These are phyloP conservation scores for Hypomecis punctinalis DNA, from an alignment of 2,888 invertebrate species.

Conservation along the genomic window DNA sequence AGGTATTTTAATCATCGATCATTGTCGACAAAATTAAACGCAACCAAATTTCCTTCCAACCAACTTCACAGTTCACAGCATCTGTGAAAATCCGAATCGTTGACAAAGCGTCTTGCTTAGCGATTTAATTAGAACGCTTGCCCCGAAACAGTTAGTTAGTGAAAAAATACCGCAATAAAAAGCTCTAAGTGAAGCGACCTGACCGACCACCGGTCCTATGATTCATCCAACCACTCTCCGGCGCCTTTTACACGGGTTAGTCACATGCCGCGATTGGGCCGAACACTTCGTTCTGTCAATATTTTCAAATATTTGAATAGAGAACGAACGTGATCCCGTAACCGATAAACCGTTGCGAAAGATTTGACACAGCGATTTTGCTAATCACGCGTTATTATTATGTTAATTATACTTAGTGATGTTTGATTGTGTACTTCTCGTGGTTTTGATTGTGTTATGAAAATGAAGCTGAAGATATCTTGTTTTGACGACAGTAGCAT, in stretches of 20 bases:
- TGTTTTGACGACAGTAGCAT: conserved; percentile 51
- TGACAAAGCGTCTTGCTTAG: conserved; percentile 27
- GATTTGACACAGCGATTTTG: conserved; percentile 28
- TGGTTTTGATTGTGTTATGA: conserved; percentile 36
- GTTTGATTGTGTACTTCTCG: conserved; percentile 15
- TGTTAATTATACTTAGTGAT: conserved; percentile 25
- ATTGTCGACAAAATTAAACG: neutral
- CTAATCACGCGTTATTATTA: conserved; percentile 12
- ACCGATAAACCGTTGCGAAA: conserved; percentile 39
- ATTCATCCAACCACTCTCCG: conserved; percentile 63
- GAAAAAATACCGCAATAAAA: conserved; percentile 76
- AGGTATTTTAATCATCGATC: neutral
- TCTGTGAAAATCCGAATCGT: conserved; percentile 8
- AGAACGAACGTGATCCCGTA: conserved; percentile 46
- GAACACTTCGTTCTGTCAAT: conserved; percentile 67
- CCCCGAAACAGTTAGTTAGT: conserved; percentile 66
- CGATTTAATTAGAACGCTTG: conserved; percentile 59
- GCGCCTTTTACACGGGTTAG: conserved; percentile 52
- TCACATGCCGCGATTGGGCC: conserved; percentile 59
- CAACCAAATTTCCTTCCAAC: neutral
- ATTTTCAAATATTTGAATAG: conserved; percentile 70
- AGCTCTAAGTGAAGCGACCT: conserved; percentile 71
- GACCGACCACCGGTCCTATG: conserved; percentile 60
- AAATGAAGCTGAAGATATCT: conserved; percentile 63
- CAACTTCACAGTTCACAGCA: neutral